Base-by-base conservation (phyloP, 2,797 vertebrate species). In the Glyptemys insculpta region DNA sequence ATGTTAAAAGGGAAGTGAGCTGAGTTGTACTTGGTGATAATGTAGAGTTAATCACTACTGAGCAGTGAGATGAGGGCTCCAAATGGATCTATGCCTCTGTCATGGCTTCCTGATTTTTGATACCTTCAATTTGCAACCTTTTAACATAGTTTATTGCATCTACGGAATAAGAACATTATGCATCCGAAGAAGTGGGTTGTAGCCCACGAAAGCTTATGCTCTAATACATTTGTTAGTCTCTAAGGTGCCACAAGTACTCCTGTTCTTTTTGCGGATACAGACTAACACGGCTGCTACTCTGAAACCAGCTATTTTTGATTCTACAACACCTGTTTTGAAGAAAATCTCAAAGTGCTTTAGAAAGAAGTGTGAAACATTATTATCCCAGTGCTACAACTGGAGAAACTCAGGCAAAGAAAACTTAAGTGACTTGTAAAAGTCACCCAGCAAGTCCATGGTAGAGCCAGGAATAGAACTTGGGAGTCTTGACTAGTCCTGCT, bases 11-110 rank as follows among this genome's bases (percentile, higher is more conserved):
- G 5, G 8, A 7, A 92, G 21, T 85, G 86, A 96, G 86, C 83
- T 82, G 62, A 92, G 27, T n/a, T 94, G 44, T 79, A 50, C 50
- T 91, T 93, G 86, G 19, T 87, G 62, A 52, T 82, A 88, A 21
- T 29, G 12, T 80, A 34, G 83, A 86, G 47, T 86, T 87, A 88
- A 53, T 52, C 41, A 87, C 59, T 1, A 4, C 4, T n/a, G 85
- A 85, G 37, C 18, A 83, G 27, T 86, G 83, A 90, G 81, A 79
- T 91, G 62, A 52, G 25, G n/a, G 86, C 85, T 93, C 76, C 53
- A 93, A 54, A 52, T 34, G 7, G 62, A 4, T 41, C n/a, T 76
- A 3, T 78, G 10, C n/a, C 89, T 90, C n/a, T 56, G 37, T 81
- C 74, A 12, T 7, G 16, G 18, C 41, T 44, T 11, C 10, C 79